Evolutionary conservation across 37 sponge, comb jelly and placozoan species (phyloP).

Genomic region (Bolinopsis microptera): DNA sequence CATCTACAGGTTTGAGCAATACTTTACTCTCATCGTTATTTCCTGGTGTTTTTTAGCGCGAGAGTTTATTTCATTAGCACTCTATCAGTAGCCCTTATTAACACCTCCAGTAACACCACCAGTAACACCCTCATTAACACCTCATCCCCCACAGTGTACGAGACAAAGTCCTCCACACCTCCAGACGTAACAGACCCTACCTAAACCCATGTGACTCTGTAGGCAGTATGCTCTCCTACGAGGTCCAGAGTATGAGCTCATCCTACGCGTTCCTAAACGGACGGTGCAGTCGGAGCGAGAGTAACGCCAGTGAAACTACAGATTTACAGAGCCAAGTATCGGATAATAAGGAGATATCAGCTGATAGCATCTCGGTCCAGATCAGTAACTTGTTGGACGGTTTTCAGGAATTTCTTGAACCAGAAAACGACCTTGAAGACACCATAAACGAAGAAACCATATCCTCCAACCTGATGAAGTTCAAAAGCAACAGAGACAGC

Average conservation of each 20-base stretch:
- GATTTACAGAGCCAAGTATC: neutral
- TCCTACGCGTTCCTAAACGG: neutral
- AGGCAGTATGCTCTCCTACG: slow-evolving; percentile 66
- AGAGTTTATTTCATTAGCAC: no score
- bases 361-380: slow-evolving; percentile 21
- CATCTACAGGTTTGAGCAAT: slow-evolving; percentile 41
- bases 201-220: neutral
- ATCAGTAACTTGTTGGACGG: slow-evolving; percentile 4
- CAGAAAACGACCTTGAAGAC: slow-evolving; percentile 24
- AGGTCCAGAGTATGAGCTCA: slow-evolving; percentile 31
- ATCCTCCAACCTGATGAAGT: slow-evolving; percentile 55
- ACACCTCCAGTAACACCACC: no score
- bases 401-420: slow-evolving; percentile 58
- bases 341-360: neutral
- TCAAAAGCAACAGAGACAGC: slow-evolving; percentile 61
- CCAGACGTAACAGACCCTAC: slow-evolving; percentile 28
- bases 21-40: no score
- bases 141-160: slow-evolving; percentile 1
- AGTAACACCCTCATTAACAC: no score
- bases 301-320: slow-evolving; percentile 30
- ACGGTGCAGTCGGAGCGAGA: slow-evolving; percentile 37
- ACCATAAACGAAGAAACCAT: slow-evolving; percentile 32
- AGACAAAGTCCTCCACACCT: slow-evolving; percentile 38
- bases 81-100: no score
- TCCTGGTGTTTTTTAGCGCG: no score